These are phyloP conservation scores for Betta splendens DNA, from an alignment of 2,797 vertebrate genomes.

Conservation along the genomic window DNA sequence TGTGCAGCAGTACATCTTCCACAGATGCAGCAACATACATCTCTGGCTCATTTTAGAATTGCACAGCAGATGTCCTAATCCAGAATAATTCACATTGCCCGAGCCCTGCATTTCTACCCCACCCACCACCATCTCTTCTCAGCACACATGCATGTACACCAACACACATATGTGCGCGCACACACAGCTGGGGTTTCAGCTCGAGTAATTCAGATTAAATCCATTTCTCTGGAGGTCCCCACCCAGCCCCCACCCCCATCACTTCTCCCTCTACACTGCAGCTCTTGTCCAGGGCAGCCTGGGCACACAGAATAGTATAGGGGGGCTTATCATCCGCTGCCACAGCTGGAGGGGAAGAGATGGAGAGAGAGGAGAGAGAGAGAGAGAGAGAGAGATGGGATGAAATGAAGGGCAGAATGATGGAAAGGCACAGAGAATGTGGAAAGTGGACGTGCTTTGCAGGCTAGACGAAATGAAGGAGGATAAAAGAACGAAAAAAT, in stretches of 20 bases:
- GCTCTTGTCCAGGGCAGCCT: conserved; percentile 75
- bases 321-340: conserved; percentile 74
- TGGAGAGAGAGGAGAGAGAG: conserved; percentile 58
- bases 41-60: conserved; percentile 76
- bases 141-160: conserved; percentile 23
- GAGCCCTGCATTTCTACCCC: conserved; percentile 75
- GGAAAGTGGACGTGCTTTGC: conserved; percentile 36
- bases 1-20: not conserved
- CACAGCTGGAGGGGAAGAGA: conserved; percentile 74
- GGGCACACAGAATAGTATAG: conserved; percentile 70
- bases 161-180: conserved; percentile 30
- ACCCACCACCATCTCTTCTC: conserved; percentile 57
- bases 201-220: conserved; percentile 84
- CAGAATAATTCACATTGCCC: conserved; percentile 83
- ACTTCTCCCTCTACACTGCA: conserved; percentile 73
- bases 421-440: conserved; percentile 27
- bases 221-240: conserved; percentile 84
- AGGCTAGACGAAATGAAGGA: conserved; percentile 17
- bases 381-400: conserved; percentile 59
- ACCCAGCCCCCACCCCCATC: conserved; percentile 68
- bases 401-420: conserved; percentile 47
- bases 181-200: conserved; percentile 82
- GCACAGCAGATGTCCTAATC: conserved; percentile 85
- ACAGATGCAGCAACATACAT: conserved; percentile 51
- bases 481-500: conserved; percentile 26